Evolutionary conservation across 37 sponge, comb jelly and placozoan genomes (phyloP), one percentile per base, ranked within the genome.

Genomic region (Chondrilla cf. caribensis): DNA sequence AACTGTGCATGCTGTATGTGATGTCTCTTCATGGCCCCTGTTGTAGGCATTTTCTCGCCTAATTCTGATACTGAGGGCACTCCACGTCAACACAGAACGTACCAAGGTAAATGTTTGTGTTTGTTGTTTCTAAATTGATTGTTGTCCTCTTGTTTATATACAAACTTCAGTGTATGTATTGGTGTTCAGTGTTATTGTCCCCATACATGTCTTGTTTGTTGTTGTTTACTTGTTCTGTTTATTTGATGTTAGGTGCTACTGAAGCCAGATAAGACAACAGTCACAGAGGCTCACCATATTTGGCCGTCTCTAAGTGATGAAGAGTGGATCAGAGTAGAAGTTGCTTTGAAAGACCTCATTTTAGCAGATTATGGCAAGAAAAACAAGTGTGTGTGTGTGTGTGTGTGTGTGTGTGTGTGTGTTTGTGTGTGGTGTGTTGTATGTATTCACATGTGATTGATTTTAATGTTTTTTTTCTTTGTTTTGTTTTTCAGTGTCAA

Each of bases 341-440:
- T 95, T 0, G 88, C 88, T 22, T 89, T 98, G 79, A 98, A 98
- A 80, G 99, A 98, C 54, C 91, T 98, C 81, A 98, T 98, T 76
- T 81, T 98, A 40, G 94, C 97, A 22, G 99, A 98, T 84, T 98
- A 98, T 79, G 97, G 99, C 78, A 98, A 98, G 95, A 98, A 98
- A 79, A 98, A 98, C 89, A 98, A 98, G 95, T 95, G 60, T 86
- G 87, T 42, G 18, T 17, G 28, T 65, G 28, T n/a, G 67, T 65
- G 28, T n/a, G 67, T n/a, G 22, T 65, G 67, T 25, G 28, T 26
- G 67, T 65, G 28, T 65, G 22, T 8, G 29, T 70, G 72, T 38
- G 38, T 19, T 4, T 37, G 72, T 38, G 40, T 37, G 19, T 19
- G 6, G 39, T 22, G 19, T 17, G 7, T 7, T 70, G 72, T 37